Conservation (phyloP, 2,113 vertebrate genomes). For the Paradoxurus hermaphroditus region DNA sequence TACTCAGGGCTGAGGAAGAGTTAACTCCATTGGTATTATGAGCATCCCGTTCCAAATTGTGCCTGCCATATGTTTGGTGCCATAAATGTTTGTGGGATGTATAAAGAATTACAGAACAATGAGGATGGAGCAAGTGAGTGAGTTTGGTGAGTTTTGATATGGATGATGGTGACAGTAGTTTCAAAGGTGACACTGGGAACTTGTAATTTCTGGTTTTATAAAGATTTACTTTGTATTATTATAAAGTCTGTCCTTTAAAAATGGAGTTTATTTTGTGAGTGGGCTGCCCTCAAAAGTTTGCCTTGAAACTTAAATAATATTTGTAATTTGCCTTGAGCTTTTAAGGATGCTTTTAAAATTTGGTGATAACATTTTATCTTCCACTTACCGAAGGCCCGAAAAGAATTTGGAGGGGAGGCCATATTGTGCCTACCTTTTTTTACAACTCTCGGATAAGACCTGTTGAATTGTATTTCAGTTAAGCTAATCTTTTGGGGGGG, state of each 20-base stretch:
- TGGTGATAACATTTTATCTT: constrained; percentile 33
- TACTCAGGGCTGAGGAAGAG: background rate
- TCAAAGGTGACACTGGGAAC: background rate
- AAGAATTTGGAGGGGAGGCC: background rate
- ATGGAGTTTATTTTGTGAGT: constrained; percentile 2
- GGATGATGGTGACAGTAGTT: background rate
- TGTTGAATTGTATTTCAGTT: constrained; percentile 45
- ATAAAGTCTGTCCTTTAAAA: constrained; percentile 14
- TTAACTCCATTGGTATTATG: background rate
- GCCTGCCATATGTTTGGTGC: background rate
- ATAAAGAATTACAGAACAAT: background rate
- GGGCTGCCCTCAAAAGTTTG: constrained; percentile 1
- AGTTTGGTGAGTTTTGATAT: background rate
- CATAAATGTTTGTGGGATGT: background rate
- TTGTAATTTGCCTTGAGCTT: constrained; percentile 46
- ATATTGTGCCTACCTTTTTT: background rate
- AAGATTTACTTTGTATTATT: constrained; percentile 36
- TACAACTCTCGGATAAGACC: background rate
- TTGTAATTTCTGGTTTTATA: background rate
- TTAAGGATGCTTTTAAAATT: constrained; percentile 36
- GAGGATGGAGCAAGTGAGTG: background rate
- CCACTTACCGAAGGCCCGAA: background rate
- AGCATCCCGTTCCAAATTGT: constrained; percentile 4
- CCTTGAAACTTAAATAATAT: constrained; percentile 31
- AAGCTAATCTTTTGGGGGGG: background rate